phyloP scores from a whole-genome alignment of 1,140 invertebrate genomes.

The Nasonia longicornis region DNA sequence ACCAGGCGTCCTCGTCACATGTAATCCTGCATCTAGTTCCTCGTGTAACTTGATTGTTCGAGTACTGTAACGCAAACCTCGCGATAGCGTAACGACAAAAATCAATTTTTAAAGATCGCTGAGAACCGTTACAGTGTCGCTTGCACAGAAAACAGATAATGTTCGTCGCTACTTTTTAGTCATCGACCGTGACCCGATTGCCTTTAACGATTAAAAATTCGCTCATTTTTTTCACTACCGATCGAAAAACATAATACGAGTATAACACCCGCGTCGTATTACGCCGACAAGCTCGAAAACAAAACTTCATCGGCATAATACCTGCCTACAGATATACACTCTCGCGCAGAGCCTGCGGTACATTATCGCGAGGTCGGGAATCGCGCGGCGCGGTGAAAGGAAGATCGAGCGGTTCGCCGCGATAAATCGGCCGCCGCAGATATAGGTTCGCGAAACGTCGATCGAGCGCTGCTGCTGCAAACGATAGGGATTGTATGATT shows the following conservation, averaged over 20 bases:
- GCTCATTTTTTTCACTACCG: too few relatives aligned
- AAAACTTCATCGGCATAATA: neutral
- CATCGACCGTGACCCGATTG: too few relatives aligned
- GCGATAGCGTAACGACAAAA: neutral
- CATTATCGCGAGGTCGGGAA: conserved; percentile 9
- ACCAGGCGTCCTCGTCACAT: neutral
- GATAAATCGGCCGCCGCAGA: conserved; percentile 36
- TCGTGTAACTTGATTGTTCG: neutral
- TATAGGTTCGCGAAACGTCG: conserved; percentile 10
- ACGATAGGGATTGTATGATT: neutral
- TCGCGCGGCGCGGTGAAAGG: conserved; percentile 32
- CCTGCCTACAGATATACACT: neutral
- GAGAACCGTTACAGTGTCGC: neutral
- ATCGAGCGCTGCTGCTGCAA: neutral
- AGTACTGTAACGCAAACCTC: neutral
- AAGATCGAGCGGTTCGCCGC: conserved; percentile 44
- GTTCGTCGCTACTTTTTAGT: too few relatives aligned
- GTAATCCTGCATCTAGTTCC: conserved; percentile 39
- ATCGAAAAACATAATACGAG: too few relatives aligned
- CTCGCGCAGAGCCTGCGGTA: neutral
- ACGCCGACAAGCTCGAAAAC: neutral
- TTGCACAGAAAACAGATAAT: neutral
- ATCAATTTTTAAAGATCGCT: neutral
- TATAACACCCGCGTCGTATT: neutral
- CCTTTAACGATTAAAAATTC: too few relatives aligned